A percentile compares a stretch with the other conserved stretches of the same genome.
phyloP scores from a whole-genome alignment of 2,113 vertebrate genomes.

The Elephas maximus region DNA sequence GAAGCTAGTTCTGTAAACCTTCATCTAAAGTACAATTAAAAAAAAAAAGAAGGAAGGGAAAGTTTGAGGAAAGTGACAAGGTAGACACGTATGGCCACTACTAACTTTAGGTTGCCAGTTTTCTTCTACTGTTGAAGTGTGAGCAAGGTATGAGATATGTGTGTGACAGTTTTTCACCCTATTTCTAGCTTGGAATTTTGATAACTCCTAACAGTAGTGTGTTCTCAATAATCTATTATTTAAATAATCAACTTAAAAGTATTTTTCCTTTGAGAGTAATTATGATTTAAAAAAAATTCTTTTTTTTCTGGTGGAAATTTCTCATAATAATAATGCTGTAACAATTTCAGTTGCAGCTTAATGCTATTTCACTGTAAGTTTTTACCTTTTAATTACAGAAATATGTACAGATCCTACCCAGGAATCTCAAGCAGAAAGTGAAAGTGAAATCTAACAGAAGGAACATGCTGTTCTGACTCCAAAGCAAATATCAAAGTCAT shows the following conservation, averaged over 20 bases:
- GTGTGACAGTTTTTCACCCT: background rate
- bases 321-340: background rate
- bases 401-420: background rate
- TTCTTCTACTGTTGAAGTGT: background rate
- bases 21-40: no score
- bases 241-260: conserved; percentile 16
- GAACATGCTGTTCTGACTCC: conserved; percentile 40
- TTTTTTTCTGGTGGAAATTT: conserved; percentile 3
- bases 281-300: background rate
- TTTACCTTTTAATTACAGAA: background rate
- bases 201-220: background rate
- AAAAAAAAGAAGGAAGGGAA: background rate
- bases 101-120: background rate
- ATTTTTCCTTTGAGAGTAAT: background rate
- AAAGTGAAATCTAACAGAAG: conserved; percentile 55
- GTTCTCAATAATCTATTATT: background rate
- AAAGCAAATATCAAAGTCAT: background rate
- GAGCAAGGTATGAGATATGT: background rate
- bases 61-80: conserved; percentile 20
- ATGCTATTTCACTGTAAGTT: background rate
- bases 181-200: background rate
- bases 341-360: background rate
- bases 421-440: conserved; percentile 63
- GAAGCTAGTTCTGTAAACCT: no score
- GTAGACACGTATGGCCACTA: background rate